phyloP scores from a whole-genome alignment of 1,140 invertebrate species.

The Hestina assimilis region DNA sequence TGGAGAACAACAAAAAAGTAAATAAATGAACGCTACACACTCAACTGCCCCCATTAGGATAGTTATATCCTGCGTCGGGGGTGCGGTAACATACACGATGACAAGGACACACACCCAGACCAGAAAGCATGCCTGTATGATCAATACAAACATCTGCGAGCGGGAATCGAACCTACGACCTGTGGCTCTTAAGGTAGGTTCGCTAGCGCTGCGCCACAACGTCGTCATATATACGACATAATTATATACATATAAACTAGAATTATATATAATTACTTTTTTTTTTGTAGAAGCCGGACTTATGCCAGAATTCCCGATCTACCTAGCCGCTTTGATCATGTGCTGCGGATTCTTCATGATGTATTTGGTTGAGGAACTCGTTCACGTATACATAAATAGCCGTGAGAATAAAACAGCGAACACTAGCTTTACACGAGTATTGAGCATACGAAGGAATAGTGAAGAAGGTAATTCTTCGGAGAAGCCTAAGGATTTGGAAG shows the following conservation, averaged over 20 bases:
- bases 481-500: constrained; percentile 48
- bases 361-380: constrained; percentile 90
- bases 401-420: constrained; percentile 64
- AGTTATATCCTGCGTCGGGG: too few species aligned
- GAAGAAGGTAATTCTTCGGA: constrained; percentile 27
- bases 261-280: background rate
- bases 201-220: too few species aligned
- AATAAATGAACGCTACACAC: too few species aligned
- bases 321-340: constrained; percentile 85
- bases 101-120: too few species aligned
- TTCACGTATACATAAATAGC: constrained; percentile 83
- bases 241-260: background rate
- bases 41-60: too few species aligned
- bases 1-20: too few species aligned
- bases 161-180: too few species aligned
- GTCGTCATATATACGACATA: too few species aligned
- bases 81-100: too few species aligned
- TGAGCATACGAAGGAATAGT: constrained; percentile 55
- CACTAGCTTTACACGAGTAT: constrained; percentile 62
- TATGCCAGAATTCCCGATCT: constrained; percentile 80
- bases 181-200: too few species aligned
- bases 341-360: constrained; percentile 90
- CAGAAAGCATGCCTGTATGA: too few species aligned
- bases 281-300: constrained; percentile 55
- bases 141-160: too few species aligned